Base-by-base conservation (phyloP, 1,140 invertebrate species). In the Ips typographus region DNA sequence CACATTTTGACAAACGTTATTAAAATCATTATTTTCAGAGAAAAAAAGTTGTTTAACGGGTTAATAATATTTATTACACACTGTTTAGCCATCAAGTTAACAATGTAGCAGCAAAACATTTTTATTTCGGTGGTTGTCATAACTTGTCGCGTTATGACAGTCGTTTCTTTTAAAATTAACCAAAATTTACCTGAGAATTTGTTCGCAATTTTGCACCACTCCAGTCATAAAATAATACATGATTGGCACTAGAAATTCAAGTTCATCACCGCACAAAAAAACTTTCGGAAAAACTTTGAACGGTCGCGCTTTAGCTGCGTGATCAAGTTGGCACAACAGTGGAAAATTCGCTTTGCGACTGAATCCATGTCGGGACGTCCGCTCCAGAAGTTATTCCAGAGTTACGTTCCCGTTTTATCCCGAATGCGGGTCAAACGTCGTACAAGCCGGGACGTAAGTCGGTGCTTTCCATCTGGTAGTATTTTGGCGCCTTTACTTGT, bases 151-250 rank as follows among this genome's bases (percentile, higher is more conserved):
- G 22, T 22, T 22, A 22, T 22, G 22, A 22, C 22, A 22, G 22
- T 22, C 22, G 22, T 22, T 22, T 22, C 22, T 22, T 22, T 22
- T 22, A 22, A 22, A 22, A 22, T 22, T 22, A 22, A 22, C 22
- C 22, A 22, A 22, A 22, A 22, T 42, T 73, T 76, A 78, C 77
- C 77, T 78, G 58, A 78, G 71, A 40, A 78, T 78, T 57, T 77
- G 68, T 62, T 77, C 77, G 72, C 76, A 77, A 65, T 78, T 78
- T 52, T 77, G 76, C 41, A 78, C 75, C 22, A 78, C 77, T 41
- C 76, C 76, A 41, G 77, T 77, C 77, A 78, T 78, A 67, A 78
- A 78, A 72, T 77, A 75, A 70, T 78, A 78, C 77, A 78, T 78
- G 38, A 49, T 70, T 64, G 5, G 4, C 43, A 42, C 38, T 53